phyloP scores from a whole-genome alignment of 2,888 invertebrate genomes.

The Cantharis rufa region DNA sequence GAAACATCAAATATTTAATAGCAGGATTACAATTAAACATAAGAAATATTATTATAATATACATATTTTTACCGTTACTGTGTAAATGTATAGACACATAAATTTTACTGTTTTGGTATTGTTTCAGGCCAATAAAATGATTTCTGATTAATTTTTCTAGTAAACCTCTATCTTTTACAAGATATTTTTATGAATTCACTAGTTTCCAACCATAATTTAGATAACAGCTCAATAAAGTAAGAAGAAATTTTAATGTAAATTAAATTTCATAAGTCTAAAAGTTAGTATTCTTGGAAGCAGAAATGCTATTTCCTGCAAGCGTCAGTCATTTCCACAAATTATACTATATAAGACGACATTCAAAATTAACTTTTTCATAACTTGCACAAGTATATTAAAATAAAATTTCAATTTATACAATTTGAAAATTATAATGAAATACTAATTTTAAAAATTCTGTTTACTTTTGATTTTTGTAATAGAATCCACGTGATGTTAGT shows the following conservation, averaged over 20 bases:
- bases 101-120: no score
- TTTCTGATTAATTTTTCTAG: no score
- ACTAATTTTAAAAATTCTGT: no score
- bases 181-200: no score
- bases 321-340: slow-evolving; percentile 4
- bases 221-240: neutral
- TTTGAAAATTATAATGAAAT: neutral
- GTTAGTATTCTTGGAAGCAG: neutral
- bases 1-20: no score
- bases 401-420: neutral
- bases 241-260: neutral
- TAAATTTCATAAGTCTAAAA: neutral
- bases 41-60: no score
- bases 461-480: neutral
- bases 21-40: no score
- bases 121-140: no score
- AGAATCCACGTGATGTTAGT: neutral
- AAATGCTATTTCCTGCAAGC: neutral
- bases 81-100: no score
- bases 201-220: no score
- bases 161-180: no score
- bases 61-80: no score
- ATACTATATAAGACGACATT: neutral
- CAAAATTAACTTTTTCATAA: neutral
- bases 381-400: neutral